Base-by-base conservation (phyloP, 2,888 invertebrate genomes). In the Meliscaeva auricollis region DNA sequence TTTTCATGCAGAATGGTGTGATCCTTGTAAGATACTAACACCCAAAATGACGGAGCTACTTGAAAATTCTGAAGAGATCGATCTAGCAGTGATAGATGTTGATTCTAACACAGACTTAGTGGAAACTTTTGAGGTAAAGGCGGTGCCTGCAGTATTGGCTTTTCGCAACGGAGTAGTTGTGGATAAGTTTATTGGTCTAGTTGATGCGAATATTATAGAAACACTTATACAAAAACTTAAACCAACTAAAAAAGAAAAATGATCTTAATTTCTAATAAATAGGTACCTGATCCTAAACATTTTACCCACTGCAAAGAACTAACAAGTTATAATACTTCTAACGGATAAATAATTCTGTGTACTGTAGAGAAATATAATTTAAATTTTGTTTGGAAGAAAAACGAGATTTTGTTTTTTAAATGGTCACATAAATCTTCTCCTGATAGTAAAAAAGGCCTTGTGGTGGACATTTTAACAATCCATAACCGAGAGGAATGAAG, bases 1-100 rank as follows among this genome's bases (percentile, higher is more conserved):
- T 91, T 97, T 97, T 90, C 97, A 97, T 90, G 97, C 97, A 0
- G 97, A 97, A 88, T 97, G 97, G 97, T 97, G 97, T 90, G 97
- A 97, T 91, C 97, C 97, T 0, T 97, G 97, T 91, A 96, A 96
- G 92, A 96, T 97, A 89, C 93, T 97, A 13, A 97, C 97, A 0
- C 97, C 97, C 1, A 96, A 96, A 92, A 94, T 97, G 91, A 94
- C 94, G 88, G 96, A 96, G 90, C 91, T 97, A 66, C 94, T 97
- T 35, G 95, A 95, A 88, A 95, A 95, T 1, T 94, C 95, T 66
- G 93, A 93, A 8, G 94, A 95, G 88, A 93, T 97, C 68, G 95
- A 97, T 92, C 92, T 97, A 87, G 97, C 97, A 1, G 94, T 96
- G 22, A 95, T 97, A 0, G 96, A 97, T 91, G 96, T 97, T 0